Base-by-base conservation (phyloP, 2,888 invertebrate genomes). In the Parnassius apollo region DNA sequence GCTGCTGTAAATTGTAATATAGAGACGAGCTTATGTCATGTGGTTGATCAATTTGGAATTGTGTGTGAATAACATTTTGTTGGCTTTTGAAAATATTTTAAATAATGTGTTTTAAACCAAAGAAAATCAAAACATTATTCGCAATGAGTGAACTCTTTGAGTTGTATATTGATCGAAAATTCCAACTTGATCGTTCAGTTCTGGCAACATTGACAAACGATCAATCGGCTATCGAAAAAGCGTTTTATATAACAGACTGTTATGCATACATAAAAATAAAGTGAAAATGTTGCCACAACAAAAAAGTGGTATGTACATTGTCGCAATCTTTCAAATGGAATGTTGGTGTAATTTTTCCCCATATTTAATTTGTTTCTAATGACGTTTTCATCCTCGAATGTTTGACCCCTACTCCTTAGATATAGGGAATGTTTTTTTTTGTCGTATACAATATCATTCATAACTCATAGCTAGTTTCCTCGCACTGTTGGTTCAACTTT, bases 341-440 rank as follows among this genome's bases (percentile, higher is more conserved):
- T 94, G 94, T 94, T 94, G 94, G 94, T 94, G 94, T 94, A 93
- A 83, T 87, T 86, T 90, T 84, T 77, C 74, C 76, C 80, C 77
- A 72, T 76, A 75, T 72, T 71, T 83, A 8, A 12, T 79, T 71
- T 79, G 77, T 77, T 79, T 69, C 67, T 77, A 75, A 75, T 70
- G 53, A 69, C 69, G 62, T 73, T 73, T 77, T 83, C 78, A 72
- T 79, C 78, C 86, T 75, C 78, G 95, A 95, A 95, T 95, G 95
- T 94, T 93, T 93, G 72, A 67, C 78, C 88, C 90, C 75, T 69
- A 69, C 75, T 82, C 81, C 69, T 77, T 89, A 86, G 93, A 86
- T 77, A 66, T 88, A 88, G 88, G 90, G 90, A 91, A 91, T 91
- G 42, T 70, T 69, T 79, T 69, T 79, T 74, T 81, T 82, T 79